Conservation (phyloP, 2,797 vertebrate genomes). For the Hippopotamyrus pictus region DNA sequence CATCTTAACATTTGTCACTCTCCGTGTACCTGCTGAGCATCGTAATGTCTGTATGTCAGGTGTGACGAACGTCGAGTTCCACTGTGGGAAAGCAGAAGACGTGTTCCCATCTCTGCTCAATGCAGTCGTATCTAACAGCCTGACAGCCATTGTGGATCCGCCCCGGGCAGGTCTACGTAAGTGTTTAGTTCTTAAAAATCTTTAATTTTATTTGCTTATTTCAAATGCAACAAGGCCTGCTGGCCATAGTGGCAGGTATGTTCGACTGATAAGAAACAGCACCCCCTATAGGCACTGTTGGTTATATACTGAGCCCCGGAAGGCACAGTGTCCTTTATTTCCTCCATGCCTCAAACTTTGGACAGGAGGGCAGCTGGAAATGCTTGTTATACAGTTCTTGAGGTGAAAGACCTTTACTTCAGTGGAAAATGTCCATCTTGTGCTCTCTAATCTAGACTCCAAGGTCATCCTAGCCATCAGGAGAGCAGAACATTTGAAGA, state of each 20-base stretch:
- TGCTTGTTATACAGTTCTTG: background rate
- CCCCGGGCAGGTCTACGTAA: conserved; percentile 90
- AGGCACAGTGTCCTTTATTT: background rate
- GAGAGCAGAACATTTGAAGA: conserved; percentile 81
- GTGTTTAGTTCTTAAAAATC: conserved; percentile 41
- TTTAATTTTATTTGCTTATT: background rate
- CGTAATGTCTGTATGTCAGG: conserved; percentile 50
- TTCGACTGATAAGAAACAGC: background rate
- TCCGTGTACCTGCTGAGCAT: background rate
- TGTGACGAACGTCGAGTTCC: conserved; percentile 80
- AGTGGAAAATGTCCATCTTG: background rate
- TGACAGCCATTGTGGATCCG: conserved; percentile 83
- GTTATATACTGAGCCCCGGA: background rate
- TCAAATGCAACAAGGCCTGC: background rate
- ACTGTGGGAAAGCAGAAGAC: conserved; percentile 90
- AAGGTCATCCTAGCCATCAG: conserved; percentile 89
- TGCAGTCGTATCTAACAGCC: conserved; percentile 63
- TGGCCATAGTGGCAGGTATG: background rate
- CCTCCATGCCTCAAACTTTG: background rate
- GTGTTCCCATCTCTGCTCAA: conserved; percentile 80
- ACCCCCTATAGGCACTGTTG: background rate
- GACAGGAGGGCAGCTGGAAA: background rate
- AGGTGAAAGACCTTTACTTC: background rate
- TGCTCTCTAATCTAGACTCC: conserved; percentile 65
- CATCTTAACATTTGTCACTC: background rate